Evolutionary conservation across 2,113 vertebrate genomes (phyloP), one percentile per base, ranked within the genome.

Genomic region (Ctenomys sociabilis): DNA sequence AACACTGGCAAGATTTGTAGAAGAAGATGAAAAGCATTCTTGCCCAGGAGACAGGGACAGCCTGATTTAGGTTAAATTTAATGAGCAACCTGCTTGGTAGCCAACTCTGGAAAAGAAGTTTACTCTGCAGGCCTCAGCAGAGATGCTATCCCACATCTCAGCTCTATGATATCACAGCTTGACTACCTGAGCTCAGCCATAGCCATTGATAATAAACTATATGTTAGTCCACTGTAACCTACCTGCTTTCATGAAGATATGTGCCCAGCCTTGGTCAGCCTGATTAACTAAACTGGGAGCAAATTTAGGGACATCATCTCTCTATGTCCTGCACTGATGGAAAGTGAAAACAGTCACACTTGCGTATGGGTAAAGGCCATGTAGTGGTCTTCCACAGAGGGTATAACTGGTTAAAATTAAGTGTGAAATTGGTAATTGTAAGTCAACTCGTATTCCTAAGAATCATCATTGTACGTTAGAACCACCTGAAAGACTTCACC

Each of bases 361-460:
- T 68, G 66, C 2, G 35, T n/a, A 35, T 21, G 7, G 16, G 35
- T 35, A 70, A 19, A 35, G 66, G 66, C 3, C 7, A n/a, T 2
- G 12, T 70, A 7, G 35, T 4, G 10, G 35, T 19, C 66, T 16
- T 70, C 32, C 66, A 70, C 16, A 70, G 2, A 54, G 21, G 13
- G 7, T 37, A 64, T 43, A 59, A 4, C 77, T 87, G 24, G 35
- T 75, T 75, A 93, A 57, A 49, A 84, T 68, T 30, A 52, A 61
- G 40, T 93, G 10, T 86, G 86, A 84, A 87, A 8, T 30, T 24
- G 66, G 5, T 45, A 37, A 88, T 28, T 89, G 32, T 49, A 83
- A 85, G 88, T 91, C n/a, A 89, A 66, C 59, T 4, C 30, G 45
- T 66, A 64, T 89, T 86, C 87, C 40, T 63, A 83, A 83, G 63